Evolutionary conservation across 2,888 invertebrate genomes (phyloP).

Genomic region (Macropis europaea): DNA sequence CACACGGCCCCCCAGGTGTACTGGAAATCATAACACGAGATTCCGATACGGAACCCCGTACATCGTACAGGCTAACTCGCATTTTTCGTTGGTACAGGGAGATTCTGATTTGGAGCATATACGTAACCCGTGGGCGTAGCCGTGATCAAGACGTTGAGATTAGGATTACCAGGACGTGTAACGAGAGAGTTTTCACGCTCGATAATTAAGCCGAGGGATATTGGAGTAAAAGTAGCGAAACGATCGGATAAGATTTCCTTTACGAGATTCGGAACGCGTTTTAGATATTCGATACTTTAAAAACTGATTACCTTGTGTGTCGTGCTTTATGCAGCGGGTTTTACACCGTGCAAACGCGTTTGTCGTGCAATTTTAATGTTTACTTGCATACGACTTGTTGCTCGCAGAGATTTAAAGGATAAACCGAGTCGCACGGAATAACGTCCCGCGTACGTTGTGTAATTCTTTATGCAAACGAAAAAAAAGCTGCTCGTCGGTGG

Average conservation of each 20-base stretch:
- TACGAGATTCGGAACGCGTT: constrained; percentile 12
- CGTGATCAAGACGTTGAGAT: constrained; percentile 32
- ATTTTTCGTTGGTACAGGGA: constrained; percentile 14
- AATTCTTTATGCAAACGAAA: background rate
- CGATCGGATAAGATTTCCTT: constrained; percentile 14
- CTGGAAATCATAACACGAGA: background rate
- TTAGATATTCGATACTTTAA: background rate
- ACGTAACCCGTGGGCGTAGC: constrained; percentile 22
- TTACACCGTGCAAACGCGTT: background rate
- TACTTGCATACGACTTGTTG: background rate
- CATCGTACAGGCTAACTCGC: background rate
- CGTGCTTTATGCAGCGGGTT: background rate
- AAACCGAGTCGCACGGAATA: background rate
- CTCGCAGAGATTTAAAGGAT: background rate
- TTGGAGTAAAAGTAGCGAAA: constrained; percentile 16
- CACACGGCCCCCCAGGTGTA: no score
- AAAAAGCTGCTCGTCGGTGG: no score
- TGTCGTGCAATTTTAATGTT: constrained; percentile 3
- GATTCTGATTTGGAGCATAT: constrained; percentile 15
- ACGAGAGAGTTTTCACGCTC: constrained; percentile 37
- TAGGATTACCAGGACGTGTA: constrained; percentile 25
- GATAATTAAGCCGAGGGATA: constrained; percentile 33
- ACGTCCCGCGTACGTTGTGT: background rate
- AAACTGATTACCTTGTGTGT: background rate
- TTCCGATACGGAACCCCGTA: background rate